Evolutionary conservation across 2,797 vertebrate species (phyloP), one percentile per base, ranked within the genome.

Genomic region (Microctenopoma stevenorrisi): DNA sequence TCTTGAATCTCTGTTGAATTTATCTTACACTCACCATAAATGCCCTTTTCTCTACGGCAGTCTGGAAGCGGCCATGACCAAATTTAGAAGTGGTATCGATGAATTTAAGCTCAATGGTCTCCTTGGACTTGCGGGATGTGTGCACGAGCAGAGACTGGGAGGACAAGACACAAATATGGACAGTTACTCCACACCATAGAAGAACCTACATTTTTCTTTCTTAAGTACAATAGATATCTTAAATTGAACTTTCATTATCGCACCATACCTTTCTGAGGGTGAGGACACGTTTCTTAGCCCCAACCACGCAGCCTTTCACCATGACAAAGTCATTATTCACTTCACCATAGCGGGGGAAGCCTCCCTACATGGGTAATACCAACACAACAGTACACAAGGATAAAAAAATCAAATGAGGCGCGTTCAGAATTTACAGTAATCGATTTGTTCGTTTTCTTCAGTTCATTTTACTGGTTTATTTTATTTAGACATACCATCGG

Each of bases 11-110:
- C 35, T 43, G 22, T 22, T 15, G 11, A n/a, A 44, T 16, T 3
- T 25, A 25, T 40, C 37, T 54, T 25, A 43, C 35, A 79, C 94
- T 94, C 84, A 98, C 97, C 96, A 98, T 97, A 79, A 98, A 98
- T 8, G 92, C 94, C 66, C 94, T 93, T 86, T 97, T 99, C 88
- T 99, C 97, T 84, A 96, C 94, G 4, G 93, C 91, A 0, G 97
- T 98, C 91, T 98, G 96, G 94, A 99, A 98, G 72, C 94, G 86
- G 0, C 97, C 97, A 0, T 96, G 92, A 61, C 97, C 96, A 1
- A 98, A 98, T 86, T 98, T 98, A 76, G 96, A 98, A 3, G 96
- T 97, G 35, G 97, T 98, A 79, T 99, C 96, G 0, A 99, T 98
- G 88, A 97, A 97, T 80, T 98, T 99, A 62, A 99, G 95, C 61